phyloP scores from a whole-genome alignment of 2,113 vertebrate genomes.

The Hymenochirus boettgeri region DNA sequence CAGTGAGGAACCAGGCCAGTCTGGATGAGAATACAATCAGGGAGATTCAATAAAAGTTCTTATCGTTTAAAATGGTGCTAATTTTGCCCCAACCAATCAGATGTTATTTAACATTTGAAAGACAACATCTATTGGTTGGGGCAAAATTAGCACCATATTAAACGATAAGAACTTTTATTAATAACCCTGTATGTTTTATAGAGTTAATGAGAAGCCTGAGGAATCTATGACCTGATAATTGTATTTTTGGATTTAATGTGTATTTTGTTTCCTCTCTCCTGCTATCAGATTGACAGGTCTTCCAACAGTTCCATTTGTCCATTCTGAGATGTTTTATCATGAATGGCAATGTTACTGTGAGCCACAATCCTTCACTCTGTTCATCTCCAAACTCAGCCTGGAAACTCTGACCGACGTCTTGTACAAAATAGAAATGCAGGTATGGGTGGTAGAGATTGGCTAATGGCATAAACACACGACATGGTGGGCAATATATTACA shows the following conservation, averaged over 20 bases:
- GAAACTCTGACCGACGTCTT: slow-evolving; percentile 32
- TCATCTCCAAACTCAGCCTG: slow-evolving; percentile 33
- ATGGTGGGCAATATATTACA: too few relatives aligned
- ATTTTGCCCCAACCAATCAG: too few relatives aligned
- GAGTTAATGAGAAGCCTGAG: background rate
- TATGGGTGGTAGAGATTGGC: background rate
- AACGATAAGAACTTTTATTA: too few relatives aligned
- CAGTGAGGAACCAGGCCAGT: too few relatives aligned
- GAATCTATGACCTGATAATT: background rate
- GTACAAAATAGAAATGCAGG: slow-evolving; percentile 31
- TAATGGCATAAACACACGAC: too few relatives aligned
- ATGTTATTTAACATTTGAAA: too few relatives aligned
- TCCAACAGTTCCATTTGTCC: slow-evolving; percentile 15
- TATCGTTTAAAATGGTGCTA: too few relatives aligned
- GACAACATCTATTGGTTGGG: too few relatives aligned
- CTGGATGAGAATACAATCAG: too few relatives aligned
- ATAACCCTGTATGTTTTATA: background rate
- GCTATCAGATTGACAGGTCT: slow-evolving; percentile 27
- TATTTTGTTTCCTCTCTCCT: background rate
- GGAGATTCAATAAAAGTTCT: too few relatives aligned
- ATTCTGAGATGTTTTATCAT: slow-evolving; percentile 41
- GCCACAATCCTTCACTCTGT: slow-evolving; percentile 39
- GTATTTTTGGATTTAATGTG: background rate
- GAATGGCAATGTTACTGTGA: background rate
- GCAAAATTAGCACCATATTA: too few relatives aligned